phyloP scores from a whole-genome alignment of 1,140 invertebrate species.

The Lasioglossum albipes region DNA sequence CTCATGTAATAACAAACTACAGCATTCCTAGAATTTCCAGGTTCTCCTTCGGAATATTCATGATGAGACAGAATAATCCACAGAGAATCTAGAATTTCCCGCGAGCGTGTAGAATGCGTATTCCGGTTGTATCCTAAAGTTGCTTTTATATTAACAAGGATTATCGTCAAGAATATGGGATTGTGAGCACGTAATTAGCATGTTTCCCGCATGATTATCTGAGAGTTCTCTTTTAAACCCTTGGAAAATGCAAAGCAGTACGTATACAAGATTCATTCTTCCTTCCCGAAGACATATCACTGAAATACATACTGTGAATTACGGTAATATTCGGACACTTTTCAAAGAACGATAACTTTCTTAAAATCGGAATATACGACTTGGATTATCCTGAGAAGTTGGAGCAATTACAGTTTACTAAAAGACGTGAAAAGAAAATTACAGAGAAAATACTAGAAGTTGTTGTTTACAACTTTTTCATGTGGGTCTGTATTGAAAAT shows the following conservation, averaged over 20 bases:
- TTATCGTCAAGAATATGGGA: neutral
- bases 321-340: too few relatives aligned
- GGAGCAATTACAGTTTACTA: too few relatives aligned
- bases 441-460: too few relatives aligned
- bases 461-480: too few relatives aligned
- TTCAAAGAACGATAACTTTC: too few relatives aligned
- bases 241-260: neutral
- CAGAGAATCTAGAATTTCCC: conserved; percentile 4
- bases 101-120: neutral
- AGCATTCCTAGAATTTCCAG: neutral
- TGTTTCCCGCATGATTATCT: neutral
- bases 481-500: too few relatives aligned
- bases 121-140: conserved; percentile 1
- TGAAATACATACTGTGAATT: neutral
- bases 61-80: conserved; percentile 6
- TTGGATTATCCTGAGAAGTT: too few relatives aligned
- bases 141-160: conserved; percentile 1
- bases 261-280: neutral
- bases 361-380: too few relatives aligned
- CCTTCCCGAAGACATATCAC: neutral
- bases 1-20: neutral
- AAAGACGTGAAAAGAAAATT: too few relatives aligned
- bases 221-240: neutral
- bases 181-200: conserved; percentile 3
- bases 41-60: neutral